These are phyloP conservation scores for Gyps fulvus DNA, from an alignment of 2,113 vertebrate species.

Conservation along the genomic window DNA sequence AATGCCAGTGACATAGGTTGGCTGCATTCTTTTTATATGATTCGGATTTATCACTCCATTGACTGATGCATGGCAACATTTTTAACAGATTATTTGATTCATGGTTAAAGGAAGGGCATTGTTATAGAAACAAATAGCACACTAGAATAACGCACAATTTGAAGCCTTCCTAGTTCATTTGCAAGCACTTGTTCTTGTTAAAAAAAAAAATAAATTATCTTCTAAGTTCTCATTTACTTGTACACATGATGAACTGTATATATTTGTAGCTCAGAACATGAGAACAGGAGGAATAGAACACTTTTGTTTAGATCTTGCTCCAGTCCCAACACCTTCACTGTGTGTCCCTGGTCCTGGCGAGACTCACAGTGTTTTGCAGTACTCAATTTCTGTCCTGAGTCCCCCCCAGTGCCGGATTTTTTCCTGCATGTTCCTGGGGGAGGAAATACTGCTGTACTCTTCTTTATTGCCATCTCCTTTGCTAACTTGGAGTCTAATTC, in stretches of 20 bases:
- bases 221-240: neutral
- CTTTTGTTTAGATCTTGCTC: neutral
- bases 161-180: neutral
- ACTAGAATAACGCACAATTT: neutral
- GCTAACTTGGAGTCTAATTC: neutral
- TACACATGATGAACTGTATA: neutral
- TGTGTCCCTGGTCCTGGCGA: neutral
- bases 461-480: neutral
- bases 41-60: slow-evolving; percentile 25
- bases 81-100: slow-evolving; percentile 24
- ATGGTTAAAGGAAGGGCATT: neutral
- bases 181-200: neutral
- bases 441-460: neutral
- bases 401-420: neutral
- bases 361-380: neutral
- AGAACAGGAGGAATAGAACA: neutral
- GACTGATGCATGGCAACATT: neutral
- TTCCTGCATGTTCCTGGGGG: neutral
- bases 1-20: neutral
- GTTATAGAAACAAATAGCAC: neutral
- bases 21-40: neutral
- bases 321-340: neutral
- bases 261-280: neutral
- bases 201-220: neutral
- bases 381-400: neutral